Percentiles rank a stretch among this genome's conserved stretches.
These are phyloP conservation scores for Virgularia gustaviana DNA, from an alignment of 92 coral and sea anemone genomes.

Conservation along the genomic window DNA sequence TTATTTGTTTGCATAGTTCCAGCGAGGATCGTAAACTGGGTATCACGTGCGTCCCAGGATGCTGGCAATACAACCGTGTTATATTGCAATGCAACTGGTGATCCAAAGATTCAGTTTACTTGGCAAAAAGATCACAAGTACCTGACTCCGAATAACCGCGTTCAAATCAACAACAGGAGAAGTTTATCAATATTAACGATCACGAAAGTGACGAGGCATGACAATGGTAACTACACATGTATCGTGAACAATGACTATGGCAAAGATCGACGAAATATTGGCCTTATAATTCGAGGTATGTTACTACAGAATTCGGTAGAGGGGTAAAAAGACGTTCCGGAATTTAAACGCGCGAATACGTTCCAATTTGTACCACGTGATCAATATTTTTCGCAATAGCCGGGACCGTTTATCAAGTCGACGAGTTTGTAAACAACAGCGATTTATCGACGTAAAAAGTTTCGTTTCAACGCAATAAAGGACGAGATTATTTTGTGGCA, in stretches of 20 bases:
- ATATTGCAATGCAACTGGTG: slow-evolving; percentile 24
- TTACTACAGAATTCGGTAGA: too few species aligned
- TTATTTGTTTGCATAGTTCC: slow-evolving; percentile 17
- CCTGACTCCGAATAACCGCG: background rate
- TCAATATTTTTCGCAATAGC: too few species aligned
- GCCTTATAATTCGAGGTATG: slow-evolving; percentile 73
- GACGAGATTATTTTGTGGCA: too few species aligned
- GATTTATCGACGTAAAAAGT: too few species aligned
- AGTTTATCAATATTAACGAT: slow-evolving; percentile 4
- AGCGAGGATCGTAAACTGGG: slow-evolving; percentile 31
- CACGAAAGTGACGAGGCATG: background rate
- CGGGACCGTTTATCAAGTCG: too few species aligned
- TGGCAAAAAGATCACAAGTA: slow-evolving; percentile 2
- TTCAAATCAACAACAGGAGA: background rate
- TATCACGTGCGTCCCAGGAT: slow-evolving; percentile 1
- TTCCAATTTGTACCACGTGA: too few species aligned
- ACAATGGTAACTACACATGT: slow-evolving; percentile 60
- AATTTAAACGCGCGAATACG: too few species aligned
- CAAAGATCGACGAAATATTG: slow-evolving; percentile 50
- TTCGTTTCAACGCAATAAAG: too few species aligned
- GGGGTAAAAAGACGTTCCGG: too few species aligned
- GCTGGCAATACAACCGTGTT: slow-evolving; percentile 25
- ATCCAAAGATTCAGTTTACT: slow-evolving; percentile 4
- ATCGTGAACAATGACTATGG: slow-evolving; percentile 71
- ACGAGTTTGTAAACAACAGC: too few species aligned